Evolutionary conservation across 2,113 vertebrate genomes (phyloP), one percentile per base, ranked within the genome.

Genomic region (Bettongia penicillata): DNA sequence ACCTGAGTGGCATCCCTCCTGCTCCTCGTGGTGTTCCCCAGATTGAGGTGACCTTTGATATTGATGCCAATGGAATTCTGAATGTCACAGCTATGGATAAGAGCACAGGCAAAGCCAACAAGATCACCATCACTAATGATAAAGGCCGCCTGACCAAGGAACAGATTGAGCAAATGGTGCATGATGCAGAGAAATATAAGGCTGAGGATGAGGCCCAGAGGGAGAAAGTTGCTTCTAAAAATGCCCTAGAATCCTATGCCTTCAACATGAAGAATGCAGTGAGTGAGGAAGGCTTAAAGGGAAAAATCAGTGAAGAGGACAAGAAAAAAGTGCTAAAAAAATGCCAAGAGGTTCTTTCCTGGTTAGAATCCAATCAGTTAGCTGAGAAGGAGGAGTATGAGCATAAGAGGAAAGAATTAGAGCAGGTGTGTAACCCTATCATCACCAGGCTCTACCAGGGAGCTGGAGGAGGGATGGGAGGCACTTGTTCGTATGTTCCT

Each of bases 21-120:
- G 99, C 99, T 61, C 99, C 99, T 9, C 98, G 99, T 90, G 99
- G 99, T 1, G 99, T 99, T 57, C 99, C 99, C 22, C 99, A 99
- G 98, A 99, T 99, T 0, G 99, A 99, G 96, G 99, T 99, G 97
- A 99, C 99, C n/a, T 99, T 99, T 97, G 99, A 99, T 97, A 99
- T 99, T 1, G 99, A 99, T 51, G 99, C 99, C 96, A 99, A 99
- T 1, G 99, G 99, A 23, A 99, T 99, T 94, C 99, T 99, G 37
- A 99, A 99, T 47, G 99, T 99, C 28, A 99, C 99, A 0, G 99
- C 99, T 4, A 99, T 97, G 24, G 99, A 99, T 98, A 99, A 99
- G 98, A 99, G 99, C 98, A 99, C 99, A 0, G 99, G 99, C 90
- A 99, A 99, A 90, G 99, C 99, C 97, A 99, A 99, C 97, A 99